Conservation (phyloP, 2,888 invertebrate genomes). For the Aporophyla nigra region DNA sequence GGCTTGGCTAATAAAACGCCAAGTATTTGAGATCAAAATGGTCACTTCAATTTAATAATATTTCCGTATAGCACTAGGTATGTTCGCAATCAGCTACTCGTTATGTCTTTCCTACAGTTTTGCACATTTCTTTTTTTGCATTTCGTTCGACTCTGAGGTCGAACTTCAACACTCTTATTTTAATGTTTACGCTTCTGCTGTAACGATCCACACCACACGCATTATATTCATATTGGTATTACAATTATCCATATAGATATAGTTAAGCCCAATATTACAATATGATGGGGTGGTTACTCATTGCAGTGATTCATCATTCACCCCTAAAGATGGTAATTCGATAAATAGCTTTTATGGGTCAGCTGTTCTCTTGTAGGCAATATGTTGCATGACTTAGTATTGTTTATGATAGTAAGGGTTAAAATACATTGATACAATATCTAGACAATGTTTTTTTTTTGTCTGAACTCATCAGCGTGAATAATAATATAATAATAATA, state of each 20-base stretch:
- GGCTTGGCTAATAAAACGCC: too few relatives aligned
- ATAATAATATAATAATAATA: too few relatives aligned
- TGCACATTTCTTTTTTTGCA: not conserved
- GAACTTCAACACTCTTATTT: not conserved
- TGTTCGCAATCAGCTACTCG: not conserved
- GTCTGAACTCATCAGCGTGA: not conserved
- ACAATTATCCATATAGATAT: slow-evolving; percentile 25
- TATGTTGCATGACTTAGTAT: slow-evolving; percentile 30
- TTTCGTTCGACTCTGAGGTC: not conserved
- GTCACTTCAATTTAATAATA: not conserved
- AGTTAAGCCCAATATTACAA: slow-evolving; percentile 24
- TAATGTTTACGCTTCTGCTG: not conserved
- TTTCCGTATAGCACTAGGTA: not conserved
- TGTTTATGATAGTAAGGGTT: not conserved
- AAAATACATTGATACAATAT: not conserved
- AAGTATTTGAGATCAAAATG: too few relatives aligned
- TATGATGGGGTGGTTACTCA: slow-evolving; percentile 42
- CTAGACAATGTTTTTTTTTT: too few relatives aligned
- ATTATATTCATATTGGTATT: slow-evolving; percentile 14
- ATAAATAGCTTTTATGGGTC: slow-evolving; percentile 57
- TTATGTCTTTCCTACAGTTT: too few relatives aligned
- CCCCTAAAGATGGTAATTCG: slow-evolving; percentile 63
- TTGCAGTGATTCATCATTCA: slow-evolving; percentile 65
- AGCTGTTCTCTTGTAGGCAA: slow-evolving; percentile 50
- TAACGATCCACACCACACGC: not conserved